Base-by-base conservation (phyloP, 2,797 vertebrate genomes). In the Schizopygopsis pylzovi region DNA sequence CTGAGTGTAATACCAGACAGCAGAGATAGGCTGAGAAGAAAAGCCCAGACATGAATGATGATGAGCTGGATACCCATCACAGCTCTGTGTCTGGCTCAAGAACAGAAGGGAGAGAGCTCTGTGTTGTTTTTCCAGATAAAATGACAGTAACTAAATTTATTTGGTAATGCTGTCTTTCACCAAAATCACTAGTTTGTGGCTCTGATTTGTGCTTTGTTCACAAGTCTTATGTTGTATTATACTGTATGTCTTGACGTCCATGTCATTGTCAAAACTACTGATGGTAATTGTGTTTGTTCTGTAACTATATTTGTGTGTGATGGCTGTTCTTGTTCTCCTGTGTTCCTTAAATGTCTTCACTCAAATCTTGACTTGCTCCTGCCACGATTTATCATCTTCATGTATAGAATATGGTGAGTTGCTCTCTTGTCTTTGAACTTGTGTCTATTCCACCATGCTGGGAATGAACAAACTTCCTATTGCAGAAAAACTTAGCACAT, bases 391-490 rank as follows among this genome's bases (percentile, higher is more conserved):
- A 82, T 87, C 81, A 85, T 91, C 89, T 83, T 84, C 92, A 54
- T 90, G 89, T 82, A 85, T 91, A 96, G 95, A 95, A 93, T 33
- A 93, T 87, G 93, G 95, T 96, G 92, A 96, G 95, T 95, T 90
- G 89, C 80, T 88, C 85, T 85, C 89, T 86, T 68, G 67, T 84
- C 76, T 87, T 54, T 86, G 52, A 61, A 76, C 81, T 77, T 82
- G 41, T 67, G 39, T 56, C 63, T 28, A 2, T 85, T 87, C 73
- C 45, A 67, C 37, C 63, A 33, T 70, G 47, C 65, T 45, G 22
- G 75, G 20, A 78, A 41, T 59, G 20, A 78, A 59, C 56, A 20
- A 77, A 33, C 15, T 59, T 70, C 11, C 43, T 13, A 81, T 67
- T 16, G 28, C 28, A 39, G 25, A 68, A 11, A 37, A 16, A 49